These are phyloP conservation scores for Otus sunia DNA, from an alignment of 2,113 vertebrate genomes.

Conservation along the genomic window DNA sequence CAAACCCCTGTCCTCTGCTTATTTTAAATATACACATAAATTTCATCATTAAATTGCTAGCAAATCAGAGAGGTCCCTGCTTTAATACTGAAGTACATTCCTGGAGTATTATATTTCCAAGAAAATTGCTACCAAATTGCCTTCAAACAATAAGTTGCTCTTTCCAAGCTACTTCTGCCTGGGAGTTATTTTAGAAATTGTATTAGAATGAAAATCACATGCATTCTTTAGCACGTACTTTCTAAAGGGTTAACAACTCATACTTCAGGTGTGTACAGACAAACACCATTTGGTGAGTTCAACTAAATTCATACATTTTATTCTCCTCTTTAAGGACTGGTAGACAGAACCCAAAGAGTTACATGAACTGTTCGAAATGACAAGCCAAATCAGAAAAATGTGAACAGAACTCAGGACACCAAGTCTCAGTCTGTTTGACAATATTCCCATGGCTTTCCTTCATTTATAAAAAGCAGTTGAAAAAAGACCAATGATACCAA, in stretches of 20 bases:
- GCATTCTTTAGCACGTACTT: background rate
- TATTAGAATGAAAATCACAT: background rate
- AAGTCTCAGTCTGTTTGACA: background rate
- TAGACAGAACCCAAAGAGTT: background rate
- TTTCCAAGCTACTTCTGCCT: background rate
- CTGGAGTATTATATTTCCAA: background rate
- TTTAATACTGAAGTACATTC: background rate
- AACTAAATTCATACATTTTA: background rate
- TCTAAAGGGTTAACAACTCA: background rate
- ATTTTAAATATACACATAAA: background rate
- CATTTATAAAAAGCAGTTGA: background rate
- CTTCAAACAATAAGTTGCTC: background rate
- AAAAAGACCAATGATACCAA: background rate
- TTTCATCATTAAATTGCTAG: background rate
- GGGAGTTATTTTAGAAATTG: background rate
- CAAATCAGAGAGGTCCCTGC: background rate
- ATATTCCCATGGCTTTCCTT: background rate
- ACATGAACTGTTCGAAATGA: background rate
- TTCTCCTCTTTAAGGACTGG: background rate
- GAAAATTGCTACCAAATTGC: background rate
- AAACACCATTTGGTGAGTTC: background rate
- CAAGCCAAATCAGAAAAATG: background rate
- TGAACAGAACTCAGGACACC: background rate
- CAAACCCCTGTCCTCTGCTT: background rate
- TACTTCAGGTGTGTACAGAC: background rate